phyloP scores from a whole-genome alignment of 2,888 invertebrate genomes.

The Timema podura region DNA sequence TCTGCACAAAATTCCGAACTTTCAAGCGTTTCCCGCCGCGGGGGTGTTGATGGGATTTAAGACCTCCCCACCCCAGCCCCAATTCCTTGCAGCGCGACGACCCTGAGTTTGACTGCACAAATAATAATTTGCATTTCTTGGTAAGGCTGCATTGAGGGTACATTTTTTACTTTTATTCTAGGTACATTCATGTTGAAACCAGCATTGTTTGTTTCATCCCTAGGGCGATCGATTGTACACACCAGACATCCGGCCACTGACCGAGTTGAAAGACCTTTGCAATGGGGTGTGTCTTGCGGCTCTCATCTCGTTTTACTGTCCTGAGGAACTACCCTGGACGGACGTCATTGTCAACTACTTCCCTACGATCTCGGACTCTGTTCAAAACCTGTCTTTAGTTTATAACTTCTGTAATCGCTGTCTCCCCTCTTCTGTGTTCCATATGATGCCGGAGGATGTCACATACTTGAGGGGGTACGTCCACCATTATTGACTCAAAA shows the following conservation, averaged over 20 bases:
- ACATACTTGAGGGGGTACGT: conserved; percentile 83
- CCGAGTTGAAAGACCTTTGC: conserved; percentile 60
- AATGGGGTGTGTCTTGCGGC: conserved; percentile 87
- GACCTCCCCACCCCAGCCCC: too few species aligned
- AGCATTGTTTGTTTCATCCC: neutral
- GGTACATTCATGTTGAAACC: neutral
- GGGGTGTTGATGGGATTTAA: too few species aligned
- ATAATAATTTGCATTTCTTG: neutral
- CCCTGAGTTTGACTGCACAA: neutral
- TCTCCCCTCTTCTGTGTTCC: conserved; percentile 85
- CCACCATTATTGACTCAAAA: too few species aligned
- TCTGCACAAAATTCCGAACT: too few species aligned
- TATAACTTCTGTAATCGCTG: conserved; percentile 80
- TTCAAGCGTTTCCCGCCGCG: too few species aligned
- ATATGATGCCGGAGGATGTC: conserved; percentile 93
- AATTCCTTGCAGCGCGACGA: too few species aligned
- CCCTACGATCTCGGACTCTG: conserved; percentile 80
- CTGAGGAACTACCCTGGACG: conserved; percentile 68
- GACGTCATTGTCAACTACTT: conserved; percentile 59
- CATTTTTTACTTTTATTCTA: too few species aligned
- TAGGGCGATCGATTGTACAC: conserved; percentile 13
- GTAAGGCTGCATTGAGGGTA: too few species aligned
- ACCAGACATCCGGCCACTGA: conserved; percentile 61
- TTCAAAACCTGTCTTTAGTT: conserved; percentile 86
- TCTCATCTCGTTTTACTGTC: conserved; percentile 87